A percentile compares a stretch with the other conserved stretches of the same genome.
These are phyloP conservation scores for Numenius arquata DNA, from an alignment of 2,113 vertebrate genomes.

Conservation along the genomic window DNA sequence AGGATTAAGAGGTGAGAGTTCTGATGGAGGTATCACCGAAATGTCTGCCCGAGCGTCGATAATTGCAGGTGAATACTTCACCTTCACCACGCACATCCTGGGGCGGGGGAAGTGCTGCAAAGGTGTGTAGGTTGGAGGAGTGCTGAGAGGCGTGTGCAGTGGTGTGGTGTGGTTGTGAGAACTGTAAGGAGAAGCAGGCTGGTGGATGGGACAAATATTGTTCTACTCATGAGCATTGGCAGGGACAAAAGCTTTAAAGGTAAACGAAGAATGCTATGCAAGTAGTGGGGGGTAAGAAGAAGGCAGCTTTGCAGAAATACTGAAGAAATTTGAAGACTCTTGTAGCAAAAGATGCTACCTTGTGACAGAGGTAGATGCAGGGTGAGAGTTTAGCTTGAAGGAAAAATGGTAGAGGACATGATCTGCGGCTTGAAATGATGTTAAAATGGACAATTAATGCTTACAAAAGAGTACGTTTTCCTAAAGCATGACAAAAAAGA, in stretches of 20 bases:
- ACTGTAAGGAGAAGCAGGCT: neutral
- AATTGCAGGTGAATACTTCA: neutral
- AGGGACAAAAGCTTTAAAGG: neutral
- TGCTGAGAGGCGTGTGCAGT: neutral
- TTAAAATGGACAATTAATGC: neutral
- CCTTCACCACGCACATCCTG: rapidly evolving
- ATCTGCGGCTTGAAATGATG: neutral
- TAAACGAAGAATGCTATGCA: neutral
- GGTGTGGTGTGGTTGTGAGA: neutral
- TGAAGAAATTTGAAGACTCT: neutral
- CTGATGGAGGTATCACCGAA: neutral
- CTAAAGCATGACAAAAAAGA: neutral
- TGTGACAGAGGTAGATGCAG: neutral
- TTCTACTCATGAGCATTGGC: neutral
- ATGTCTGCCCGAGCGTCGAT: neutral
- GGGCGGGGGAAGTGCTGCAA: neutral
- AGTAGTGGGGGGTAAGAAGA: neutral
- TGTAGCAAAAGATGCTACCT: neutral
- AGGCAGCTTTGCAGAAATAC: neutral
- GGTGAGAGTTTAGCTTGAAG: neutral
- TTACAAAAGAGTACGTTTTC: neutral
- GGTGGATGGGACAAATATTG: neutral
- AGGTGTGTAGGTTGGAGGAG: neutral
- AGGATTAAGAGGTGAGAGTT: neutral
- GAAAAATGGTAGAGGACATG: neutral